Conservation (phyloP, 2,888 invertebrate species). For the Macropis europaea region DNA sequence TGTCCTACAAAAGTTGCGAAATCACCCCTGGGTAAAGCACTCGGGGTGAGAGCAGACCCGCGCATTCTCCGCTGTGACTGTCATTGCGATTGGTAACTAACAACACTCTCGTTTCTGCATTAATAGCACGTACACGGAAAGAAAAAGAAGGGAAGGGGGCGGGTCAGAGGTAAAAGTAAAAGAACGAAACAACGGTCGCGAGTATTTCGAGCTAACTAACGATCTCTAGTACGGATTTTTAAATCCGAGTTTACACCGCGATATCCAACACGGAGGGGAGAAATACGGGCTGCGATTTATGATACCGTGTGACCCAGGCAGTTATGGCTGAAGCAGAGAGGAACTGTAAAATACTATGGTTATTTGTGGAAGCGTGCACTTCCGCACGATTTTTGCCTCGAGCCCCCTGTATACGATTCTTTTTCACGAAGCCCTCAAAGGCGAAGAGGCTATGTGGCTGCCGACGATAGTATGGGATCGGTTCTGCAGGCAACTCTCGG, state of each 20-base stretch:
- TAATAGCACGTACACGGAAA: constrained; percentile 15
- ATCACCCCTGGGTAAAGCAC: constrained; percentile 49
- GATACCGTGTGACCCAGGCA: constrained; percentile 36
- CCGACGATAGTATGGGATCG: constrained; percentile 51
- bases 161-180: neutral
- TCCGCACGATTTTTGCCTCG: constrained; percentile 29
- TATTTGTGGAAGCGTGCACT: constrained; percentile 44
- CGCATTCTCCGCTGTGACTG: constrained; percentile 22
- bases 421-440: constrained; percentile 51
- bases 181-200: neutral
- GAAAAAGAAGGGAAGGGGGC: neutral
- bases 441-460: constrained; percentile 35
- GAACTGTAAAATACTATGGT: constrained; percentile 46
- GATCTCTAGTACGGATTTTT: constrained; percentile 9
- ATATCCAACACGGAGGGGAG: constrained; percentile 9
- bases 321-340: constrained; percentile 37
- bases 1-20: constrained; percentile 53
- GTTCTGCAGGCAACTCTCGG: constrained; percentile 37
- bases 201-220: constrained; percentile 3
- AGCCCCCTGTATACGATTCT: constrained; percentile 37
- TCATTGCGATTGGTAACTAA: constrained; percentile 44
- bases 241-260: constrained; percentile 31
- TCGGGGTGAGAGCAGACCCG: constrained; percentile 7
- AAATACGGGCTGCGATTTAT: constrained; percentile 36
- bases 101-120: constrained; percentile 35